These are phyloP conservation scores for Microtus montanus DNA, from an alignment of 2,113 vertebrate genomes.

Conservation along the genomic window DNA sequence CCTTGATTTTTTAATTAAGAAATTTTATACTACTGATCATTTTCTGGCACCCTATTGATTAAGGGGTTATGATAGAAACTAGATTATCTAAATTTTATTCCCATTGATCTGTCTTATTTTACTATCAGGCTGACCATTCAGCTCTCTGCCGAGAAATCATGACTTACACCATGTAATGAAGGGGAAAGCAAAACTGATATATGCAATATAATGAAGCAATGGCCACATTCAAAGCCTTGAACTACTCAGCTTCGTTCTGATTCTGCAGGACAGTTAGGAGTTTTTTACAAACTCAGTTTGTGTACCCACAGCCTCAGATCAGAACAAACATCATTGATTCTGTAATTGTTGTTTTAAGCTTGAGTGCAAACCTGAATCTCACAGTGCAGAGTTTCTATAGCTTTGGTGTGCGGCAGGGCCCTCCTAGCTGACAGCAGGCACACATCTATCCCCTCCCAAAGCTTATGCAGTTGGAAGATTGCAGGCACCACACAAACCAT, in stretches of 20 bases:
- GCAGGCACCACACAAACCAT: neutral
- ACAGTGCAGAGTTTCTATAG: neutral
- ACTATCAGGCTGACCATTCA: neutral
- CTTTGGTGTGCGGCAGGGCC: neutral
- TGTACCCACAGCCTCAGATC: neutral
- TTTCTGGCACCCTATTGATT: neutral
- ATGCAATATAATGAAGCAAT: neutral
- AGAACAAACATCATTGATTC: neutral
- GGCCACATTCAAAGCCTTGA: neutral
- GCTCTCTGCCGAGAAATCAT: neutral
- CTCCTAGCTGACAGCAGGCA: neutral
- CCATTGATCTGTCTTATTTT: neutral
- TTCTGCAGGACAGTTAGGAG: neutral
- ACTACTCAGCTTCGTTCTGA: neutral
- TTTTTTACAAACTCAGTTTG: conserved; percentile 6
- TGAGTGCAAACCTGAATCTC: conserved; percentile 4
- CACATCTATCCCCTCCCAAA: neutral
- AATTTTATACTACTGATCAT: neutral
- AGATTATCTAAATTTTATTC: conserved; percentile 11
- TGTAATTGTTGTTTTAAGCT: neutral
- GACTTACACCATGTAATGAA: neutral
- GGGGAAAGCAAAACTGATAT: neutral
- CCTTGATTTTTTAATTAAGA: conserved; percentile 2
- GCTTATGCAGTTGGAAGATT: conserved; percentile 16
- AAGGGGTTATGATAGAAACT: neutral